These are phyloP conservation scores for Cebus imitator DNA, from an alignment of 2,113 vertebrate genomes.

Conservation along the genomic window DNA sequence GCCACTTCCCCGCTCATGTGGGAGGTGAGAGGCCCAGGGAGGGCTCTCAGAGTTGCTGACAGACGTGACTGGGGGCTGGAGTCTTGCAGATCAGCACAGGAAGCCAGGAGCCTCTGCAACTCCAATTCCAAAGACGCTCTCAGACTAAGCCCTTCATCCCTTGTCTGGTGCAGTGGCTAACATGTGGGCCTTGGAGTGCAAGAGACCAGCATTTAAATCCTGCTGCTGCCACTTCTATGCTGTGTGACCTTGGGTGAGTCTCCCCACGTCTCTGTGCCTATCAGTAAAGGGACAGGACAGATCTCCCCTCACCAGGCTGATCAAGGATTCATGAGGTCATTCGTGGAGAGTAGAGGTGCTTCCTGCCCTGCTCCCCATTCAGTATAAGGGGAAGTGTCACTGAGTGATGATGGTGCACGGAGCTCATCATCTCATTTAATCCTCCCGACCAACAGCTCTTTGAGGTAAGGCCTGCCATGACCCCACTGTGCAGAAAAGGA, in stretches of 20 bases:
- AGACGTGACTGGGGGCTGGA: neutral
- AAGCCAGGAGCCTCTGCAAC: neutral
- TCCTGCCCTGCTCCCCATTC: neutral
- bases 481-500: neutral
- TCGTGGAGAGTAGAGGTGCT: accelerated
- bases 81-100: neutral
- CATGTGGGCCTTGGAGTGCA: neutral
- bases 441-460: neutral
- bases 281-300: neutral
- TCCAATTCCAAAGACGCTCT: neutral
- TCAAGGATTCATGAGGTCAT: neutral
- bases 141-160: neutral
- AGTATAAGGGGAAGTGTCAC: accelerated
- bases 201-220: neutral
- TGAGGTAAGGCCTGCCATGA: neutral
- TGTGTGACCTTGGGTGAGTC: neutral
- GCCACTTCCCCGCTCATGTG: neutral
- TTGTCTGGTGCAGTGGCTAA: neutral
- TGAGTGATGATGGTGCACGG: neutral
- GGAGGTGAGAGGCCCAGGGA: slow-evolving; percentile 19
- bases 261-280: neutral
- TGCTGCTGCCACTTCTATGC: neutral
- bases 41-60: neutral
- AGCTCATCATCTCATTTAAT: neutral
- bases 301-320: neutral